Evolutionary conservation across 2,797 vertebrate species (phyloP).

Genomic region (Heliangelus exortis): DNA sequence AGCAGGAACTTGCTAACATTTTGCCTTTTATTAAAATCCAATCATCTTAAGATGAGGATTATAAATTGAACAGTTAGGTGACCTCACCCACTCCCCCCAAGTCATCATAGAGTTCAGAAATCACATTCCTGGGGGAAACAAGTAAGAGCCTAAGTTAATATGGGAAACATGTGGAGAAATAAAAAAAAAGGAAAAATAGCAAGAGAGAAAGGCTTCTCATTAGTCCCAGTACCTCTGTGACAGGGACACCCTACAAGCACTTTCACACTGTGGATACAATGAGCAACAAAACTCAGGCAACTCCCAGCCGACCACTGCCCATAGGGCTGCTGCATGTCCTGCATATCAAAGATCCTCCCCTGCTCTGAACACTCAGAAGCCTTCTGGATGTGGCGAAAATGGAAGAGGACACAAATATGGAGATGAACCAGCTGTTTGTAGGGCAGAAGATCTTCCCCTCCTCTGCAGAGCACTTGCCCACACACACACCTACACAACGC

Average conservation of each 20-base stretch:
- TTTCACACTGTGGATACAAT: background rate
- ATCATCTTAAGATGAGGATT: background rate
- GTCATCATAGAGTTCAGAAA: background rate
- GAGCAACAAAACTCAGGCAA: background rate
- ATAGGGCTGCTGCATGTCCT: background rate
- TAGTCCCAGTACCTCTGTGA: background rate
- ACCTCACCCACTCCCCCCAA: background rate
- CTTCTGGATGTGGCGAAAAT: background rate
- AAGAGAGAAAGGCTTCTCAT: background rate
- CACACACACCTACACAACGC: accelerated
- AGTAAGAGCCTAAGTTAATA: background rate
- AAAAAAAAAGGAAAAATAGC: background rate
- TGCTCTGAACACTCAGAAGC: background rate
- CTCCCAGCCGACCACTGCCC: background rate
- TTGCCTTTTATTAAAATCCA: background rate
- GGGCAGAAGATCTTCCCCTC: background rate
- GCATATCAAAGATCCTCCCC: background rate
- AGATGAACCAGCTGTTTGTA: background rate
- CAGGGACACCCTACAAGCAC: background rate
- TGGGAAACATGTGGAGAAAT: background rate
- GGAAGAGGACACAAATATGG: accelerated
- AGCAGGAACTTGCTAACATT: background rate
- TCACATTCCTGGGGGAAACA: background rate
- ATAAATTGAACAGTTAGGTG: background rate
- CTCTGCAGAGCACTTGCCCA: background rate